Base-by-base conservation (phyloP, 2,113 vertebrate genomes). In the Halichoeres trimaculatus region DNA sequence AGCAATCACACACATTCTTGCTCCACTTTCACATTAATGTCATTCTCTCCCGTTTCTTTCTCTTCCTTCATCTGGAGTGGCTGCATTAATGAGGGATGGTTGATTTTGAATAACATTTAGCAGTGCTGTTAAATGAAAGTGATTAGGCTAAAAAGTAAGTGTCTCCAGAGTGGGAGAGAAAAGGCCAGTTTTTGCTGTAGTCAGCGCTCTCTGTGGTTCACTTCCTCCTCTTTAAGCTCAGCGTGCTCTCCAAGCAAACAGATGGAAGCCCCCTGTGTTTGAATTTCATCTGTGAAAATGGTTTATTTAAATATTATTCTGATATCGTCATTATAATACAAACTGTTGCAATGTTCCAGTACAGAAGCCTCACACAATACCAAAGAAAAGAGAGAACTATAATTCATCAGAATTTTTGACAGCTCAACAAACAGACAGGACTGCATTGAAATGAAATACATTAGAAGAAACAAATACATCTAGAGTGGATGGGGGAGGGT, bases 241-340 rank as follows among this genome's bases (percentile, higher is more conserved):
- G 61, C 66, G 4, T 72, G 76, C 51, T 50, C 20, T 30, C 55
- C 54, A 12, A 64, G 24, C 80, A 78, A 70, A 91, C 81, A 85
- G 82, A 91, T 78, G 70, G 81, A 65, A 83, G 70, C 63, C 69
- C 38, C 48, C 63, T 58, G 66, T 84, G 74, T 88, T 87, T 84
- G 74, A 84, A 85, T 89, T 89, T 89, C 85, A 83, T 90, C 85
- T 84, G 88, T 90, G 87, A 91, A 91, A 89, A 92, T 91, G 85
- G 76, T 93, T 93, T 89, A 91, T 89, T 93, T 90, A 72, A 87
- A 91, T 88, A 87, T 85, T 84, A 75, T 81, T 89, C 80, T 84
- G 73, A 84, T 90, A 88, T 85, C 36, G 73, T 85, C 81, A 89
- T 87, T 87, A 88, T 91, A 86, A 76, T 88, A 89, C 89, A 91